Evolutionary conservation across 2,888 invertebrate genomes (phyloP).

Genomic region (Caenorhabditis parvicauda): DNA sequence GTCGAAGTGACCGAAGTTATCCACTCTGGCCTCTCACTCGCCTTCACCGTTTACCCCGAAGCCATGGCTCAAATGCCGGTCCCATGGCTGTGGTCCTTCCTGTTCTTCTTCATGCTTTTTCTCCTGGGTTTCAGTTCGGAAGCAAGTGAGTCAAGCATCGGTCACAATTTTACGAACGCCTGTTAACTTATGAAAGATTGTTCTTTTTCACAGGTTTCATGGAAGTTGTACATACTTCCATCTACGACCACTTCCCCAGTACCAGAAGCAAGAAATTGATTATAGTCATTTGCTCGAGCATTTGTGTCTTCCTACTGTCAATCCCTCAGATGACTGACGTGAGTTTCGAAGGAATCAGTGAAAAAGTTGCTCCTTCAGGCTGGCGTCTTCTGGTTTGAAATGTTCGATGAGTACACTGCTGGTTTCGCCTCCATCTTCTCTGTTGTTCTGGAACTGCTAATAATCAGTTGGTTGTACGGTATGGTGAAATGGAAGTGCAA

Average conservation of each 20-base stretch:
- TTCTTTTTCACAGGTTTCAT: conserved; percentile 6
- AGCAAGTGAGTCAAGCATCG: conserved; percentile 23
- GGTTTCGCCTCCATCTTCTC: conserved; percentile 14
- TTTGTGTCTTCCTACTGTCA: conserved; percentile 63
- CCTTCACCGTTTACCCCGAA: conserved; percentile 64
- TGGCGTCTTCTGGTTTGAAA: conserved; percentile 17
- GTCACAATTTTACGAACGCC: too few species aligned
- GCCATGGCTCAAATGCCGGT: conserved; percentile 62
- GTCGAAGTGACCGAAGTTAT: conserved; percentile 25
- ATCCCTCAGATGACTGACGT: conserved; percentile 30
- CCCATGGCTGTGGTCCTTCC: conserved; percentile 62
- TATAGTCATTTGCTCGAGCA: too few species aligned
- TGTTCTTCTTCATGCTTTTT: conserved; percentile 64
- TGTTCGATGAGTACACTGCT: conserved; percentile 15
- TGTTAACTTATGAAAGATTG: too few species aligned
- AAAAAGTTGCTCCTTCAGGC: conserved; percentile 15
- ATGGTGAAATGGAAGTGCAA: too few species aligned
- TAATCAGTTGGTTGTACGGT: conserved; percentile 18
- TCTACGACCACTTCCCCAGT: conserved; percentile 9
- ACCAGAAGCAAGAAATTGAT: conserved; percentile 4
- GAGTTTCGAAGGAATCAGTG: too few species aligned
- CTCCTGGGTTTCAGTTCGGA: conserved; percentile 59
- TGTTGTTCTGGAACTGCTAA: conserved; percentile 5
- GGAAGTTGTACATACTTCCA: neutral
- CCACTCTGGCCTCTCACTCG: conserved; percentile 61